Conservation (phyloP, 1,140 invertebrate genomes). For the Reticulitermes speratus region DNA sequence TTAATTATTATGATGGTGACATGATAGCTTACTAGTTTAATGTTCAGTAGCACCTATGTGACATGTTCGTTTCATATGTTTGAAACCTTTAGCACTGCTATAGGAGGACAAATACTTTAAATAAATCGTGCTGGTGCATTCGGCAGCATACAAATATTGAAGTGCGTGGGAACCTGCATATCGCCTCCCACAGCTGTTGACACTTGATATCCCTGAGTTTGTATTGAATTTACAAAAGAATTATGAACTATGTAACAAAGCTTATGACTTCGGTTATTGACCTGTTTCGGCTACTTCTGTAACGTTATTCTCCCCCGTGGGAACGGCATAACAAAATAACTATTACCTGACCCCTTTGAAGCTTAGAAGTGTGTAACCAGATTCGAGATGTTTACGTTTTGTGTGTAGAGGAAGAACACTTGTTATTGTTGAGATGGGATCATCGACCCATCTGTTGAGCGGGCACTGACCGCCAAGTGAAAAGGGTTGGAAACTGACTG, state of each 20-base stretch:
- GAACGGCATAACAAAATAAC: neutral
- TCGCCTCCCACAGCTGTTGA: neutral
- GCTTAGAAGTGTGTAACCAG: neutral
- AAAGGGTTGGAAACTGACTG: too few species aligned
- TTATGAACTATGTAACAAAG: constrained; percentile 2
- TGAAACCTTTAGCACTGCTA: too few species aligned
- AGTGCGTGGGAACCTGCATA: neutral
- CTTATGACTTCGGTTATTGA: neutral
- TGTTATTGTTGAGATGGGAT: neutral
- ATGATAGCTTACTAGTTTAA: too few species aligned
- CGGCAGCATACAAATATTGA: neutral
- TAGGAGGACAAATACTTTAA: too few species aligned
- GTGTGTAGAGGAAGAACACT: neutral
- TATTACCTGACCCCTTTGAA: neutral
- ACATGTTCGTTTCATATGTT: too few species aligned
- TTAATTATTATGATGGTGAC: too few species aligned
- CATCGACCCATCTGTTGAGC: neutral
- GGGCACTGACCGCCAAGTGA: neutral
- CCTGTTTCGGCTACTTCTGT: neutral
- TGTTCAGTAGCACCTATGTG: too few species aligned
- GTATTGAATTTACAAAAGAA: neutral
- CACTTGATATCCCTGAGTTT: neutral
- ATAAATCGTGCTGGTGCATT: neutral
- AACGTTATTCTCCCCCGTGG: neutral
- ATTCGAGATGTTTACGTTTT: neutral